Conservation (phyloP, 30 jellyfish, hydroid and myxozoan genomes). For the Hydractinia echinata region DNA sequence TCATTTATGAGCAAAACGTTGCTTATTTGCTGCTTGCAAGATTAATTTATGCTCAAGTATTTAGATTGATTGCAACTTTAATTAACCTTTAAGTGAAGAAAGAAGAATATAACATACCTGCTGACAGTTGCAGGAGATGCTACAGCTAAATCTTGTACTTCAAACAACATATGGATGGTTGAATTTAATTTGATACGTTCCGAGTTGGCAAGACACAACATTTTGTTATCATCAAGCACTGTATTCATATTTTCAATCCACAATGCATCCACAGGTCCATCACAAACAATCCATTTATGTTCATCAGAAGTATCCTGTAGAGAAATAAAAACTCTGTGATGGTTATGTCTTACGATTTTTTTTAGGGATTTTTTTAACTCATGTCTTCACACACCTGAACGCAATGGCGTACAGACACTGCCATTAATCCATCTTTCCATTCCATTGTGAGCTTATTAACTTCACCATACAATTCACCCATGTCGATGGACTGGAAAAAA, state of each 20-base stretch:
- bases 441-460: conserved; percentile 90
- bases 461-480: conserved; percentile 96
- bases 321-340: background rate
- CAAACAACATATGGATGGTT: conserved; percentile 85
- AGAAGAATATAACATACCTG: conserved; percentile 37
- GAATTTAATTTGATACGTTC: conserved; percentile 83
- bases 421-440: conserved; percentile 94
- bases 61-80: too few relatives aligned
- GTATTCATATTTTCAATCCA: conserved; percentile 98
- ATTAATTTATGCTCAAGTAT: too few relatives aligned
- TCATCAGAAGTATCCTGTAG: conserved; percentile 79
- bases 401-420: conserved; percentile 81
- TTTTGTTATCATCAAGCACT: conserved; percentile 88
- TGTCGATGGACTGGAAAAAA: conserved; percentile 61
- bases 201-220: conserved; percentile 92
- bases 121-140: conserved; percentile 98
- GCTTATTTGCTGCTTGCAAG: too few relatives aligned
- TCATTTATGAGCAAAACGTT: too few relatives aligned
- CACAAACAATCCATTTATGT: conserved; percentile 94
- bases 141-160: conserved; percentile 89
- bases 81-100: too few relatives aligned
- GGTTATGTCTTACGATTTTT: background rate
- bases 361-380: background rate
- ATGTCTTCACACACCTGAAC: conserved; percentile 52
- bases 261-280: conserved; percentile 95